A percentile compares a stretch with the other conserved stretches of the same genome.
Evolutionary conservation across 2,113 vertebrate genomes (phyloP).

Genomic region (Gnathonemus longibarbis): DNA sequence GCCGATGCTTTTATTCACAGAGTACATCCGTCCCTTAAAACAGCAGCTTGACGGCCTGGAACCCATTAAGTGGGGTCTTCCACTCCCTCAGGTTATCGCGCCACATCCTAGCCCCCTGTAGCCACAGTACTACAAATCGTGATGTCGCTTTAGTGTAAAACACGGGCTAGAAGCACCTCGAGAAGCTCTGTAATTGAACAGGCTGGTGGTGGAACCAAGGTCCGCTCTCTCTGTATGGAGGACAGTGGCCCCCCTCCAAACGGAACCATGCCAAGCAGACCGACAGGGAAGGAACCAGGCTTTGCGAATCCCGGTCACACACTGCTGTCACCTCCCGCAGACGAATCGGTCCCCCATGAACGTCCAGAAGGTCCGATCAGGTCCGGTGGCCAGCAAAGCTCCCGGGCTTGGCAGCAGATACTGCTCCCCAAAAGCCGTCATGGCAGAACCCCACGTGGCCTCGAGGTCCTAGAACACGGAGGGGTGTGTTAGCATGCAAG

Average conservation of each 20-base stretch:
- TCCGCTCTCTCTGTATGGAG: neutral
- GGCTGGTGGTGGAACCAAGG: neutral
- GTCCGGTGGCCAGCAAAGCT: slow-evolving; percentile 14
- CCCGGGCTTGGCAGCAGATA: neutral
- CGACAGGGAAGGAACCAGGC: neutral
- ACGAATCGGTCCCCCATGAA: neutral
- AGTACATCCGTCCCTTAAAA: neutral
- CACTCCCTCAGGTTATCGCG: neutral
- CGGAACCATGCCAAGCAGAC: neutral
- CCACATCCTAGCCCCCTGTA: neutral
- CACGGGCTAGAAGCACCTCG: neutral
- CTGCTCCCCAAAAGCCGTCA: slow-evolving; percentile 28
- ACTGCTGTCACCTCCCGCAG: neutral
- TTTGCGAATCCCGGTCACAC: neutral
- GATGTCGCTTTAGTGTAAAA: neutral
- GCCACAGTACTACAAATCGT: neutral
- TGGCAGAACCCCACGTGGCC: slow-evolving; percentile 25
- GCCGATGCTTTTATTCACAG: neutral
- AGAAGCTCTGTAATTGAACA: neutral
- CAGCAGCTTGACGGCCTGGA: neutral
- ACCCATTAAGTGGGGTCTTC: neutral
- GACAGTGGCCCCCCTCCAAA: neutral
- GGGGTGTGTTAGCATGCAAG: neutral
- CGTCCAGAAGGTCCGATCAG: neutral
- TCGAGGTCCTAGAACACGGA: slow-evolving; percentile 29